Conservation (phyloP, 2,797 vertebrate genomes). For the Alouatta caraya region DNA sequence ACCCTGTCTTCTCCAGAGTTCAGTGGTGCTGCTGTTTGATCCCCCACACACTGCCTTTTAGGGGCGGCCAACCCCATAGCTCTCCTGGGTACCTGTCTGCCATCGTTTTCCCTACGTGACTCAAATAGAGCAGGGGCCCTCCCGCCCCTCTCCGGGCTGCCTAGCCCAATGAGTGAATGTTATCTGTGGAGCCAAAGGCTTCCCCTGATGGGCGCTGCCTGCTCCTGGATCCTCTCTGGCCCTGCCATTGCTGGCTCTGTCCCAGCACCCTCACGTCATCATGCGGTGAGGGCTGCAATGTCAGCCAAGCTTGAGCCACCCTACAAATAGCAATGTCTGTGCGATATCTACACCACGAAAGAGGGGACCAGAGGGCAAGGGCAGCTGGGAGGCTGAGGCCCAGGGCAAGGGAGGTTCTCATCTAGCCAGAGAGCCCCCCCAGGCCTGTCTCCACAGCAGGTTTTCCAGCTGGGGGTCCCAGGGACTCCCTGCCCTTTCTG, state of each 20-base stretch:
- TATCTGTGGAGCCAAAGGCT: accelerated
- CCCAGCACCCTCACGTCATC: background rate
- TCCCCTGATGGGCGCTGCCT: background rate
- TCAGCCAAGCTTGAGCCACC: no score
- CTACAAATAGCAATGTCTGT: accelerated
- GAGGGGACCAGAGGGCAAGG: no score
- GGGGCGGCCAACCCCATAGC: background rate
- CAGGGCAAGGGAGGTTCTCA: accelerated
- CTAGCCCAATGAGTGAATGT: no score
- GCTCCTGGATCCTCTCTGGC: no score
- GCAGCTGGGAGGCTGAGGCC: background rate
- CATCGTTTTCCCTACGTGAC: accelerated
- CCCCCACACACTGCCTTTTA: no score
- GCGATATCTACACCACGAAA: accelerated
- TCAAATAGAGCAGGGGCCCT: background rate
- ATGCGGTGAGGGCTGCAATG: no score
- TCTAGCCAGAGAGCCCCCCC: accelerated
- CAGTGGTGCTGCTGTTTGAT: background rate
- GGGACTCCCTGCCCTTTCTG: no score
- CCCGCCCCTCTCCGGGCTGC: no score
- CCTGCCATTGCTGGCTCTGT: background rate
- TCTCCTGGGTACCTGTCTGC: background rate
- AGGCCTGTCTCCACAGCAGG: background rate
- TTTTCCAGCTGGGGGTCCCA: background rate
- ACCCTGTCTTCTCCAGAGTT: background rate